phyloP scores from a whole-genome alignment of 1,140 invertebrate genomes.

The Rhynchophorus ferrugineus region DNA sequence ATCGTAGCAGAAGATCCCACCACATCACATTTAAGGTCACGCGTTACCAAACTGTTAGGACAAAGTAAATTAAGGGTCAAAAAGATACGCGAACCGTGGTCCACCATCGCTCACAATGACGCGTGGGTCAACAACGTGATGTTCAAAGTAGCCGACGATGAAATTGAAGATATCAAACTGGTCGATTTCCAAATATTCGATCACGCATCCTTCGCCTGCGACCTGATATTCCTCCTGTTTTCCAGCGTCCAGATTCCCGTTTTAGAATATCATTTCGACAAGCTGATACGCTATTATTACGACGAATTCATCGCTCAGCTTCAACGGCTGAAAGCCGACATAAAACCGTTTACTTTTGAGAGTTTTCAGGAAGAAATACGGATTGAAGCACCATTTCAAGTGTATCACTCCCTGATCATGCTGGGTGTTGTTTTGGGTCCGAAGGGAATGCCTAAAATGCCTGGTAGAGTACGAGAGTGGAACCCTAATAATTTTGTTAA shows the following conservation, averaged over 20 bases:
- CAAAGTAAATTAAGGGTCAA: not conserved
- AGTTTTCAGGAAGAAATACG: conserved; percentile 25
- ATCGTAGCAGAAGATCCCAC: conserved; percentile 3
- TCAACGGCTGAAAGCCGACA: conserved; percentile 23
- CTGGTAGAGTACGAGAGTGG: conserved; percentile 1
- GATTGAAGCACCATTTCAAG: not conserved
- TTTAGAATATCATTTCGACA: conserved; percentile 39
- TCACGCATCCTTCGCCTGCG: conserved; percentile 44
- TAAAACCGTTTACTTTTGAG: conserved; percentile 20
- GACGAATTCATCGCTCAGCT: conserved; percentile 40
- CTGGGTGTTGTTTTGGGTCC: conserved; percentile 7
- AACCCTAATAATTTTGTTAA: not conserved
- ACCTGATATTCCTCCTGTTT: conserved; percentile 50
- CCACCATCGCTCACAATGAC: conserved; percentile 48
- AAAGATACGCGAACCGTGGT: conserved; percentile 38
- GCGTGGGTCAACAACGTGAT: conserved; percentile 57
- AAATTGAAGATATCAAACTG: conserved; percentile 45
- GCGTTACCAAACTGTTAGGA: not conserved
- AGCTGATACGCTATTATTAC: conserved; percentile 46
- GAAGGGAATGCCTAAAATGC: not conserved
- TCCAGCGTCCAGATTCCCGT: conserved; percentile 43
- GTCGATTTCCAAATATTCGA: conserved; percentile 54
- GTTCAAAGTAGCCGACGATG: conserved; percentile 35
- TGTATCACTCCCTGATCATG: conserved; percentile 11
- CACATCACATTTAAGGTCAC: not conserved